Conservation (phyloP, 2,797 vertebrate species). For the Artibeus jamaicensis region DNA sequence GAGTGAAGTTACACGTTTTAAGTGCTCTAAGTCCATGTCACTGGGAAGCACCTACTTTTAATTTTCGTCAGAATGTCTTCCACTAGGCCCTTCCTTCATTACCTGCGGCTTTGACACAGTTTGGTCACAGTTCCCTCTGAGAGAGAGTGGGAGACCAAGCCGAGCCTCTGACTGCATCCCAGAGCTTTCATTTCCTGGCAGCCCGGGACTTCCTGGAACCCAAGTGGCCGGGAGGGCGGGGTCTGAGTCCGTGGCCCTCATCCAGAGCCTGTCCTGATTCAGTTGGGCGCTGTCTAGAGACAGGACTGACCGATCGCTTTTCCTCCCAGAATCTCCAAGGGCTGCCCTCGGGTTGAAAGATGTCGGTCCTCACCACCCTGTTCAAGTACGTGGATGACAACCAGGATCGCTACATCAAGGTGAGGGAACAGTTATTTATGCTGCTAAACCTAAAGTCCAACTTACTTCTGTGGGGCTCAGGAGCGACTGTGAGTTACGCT, state of each 20-base stretch:
- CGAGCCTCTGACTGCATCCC: not conserved
- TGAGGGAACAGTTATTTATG: conserved; percentile 71
- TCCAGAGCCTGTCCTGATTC: not conserved
- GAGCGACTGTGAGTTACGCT: not conserved
- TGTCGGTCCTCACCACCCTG: conserved; percentile 88
- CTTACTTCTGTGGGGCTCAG: not conserved
- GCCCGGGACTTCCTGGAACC: conserved; percentile 20
- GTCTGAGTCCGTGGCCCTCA: not conserved
- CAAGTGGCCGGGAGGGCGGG: not conserved
- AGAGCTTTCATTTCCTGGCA: not conserved
- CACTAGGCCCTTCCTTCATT: not conserved
- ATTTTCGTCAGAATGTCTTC: not conserved
- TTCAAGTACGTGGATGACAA: conserved; percentile 95
- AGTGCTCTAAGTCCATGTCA: not conserved
- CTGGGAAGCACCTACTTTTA: not conserved
- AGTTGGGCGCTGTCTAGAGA: not conserved
- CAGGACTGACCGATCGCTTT: not conserved
- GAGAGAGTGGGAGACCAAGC: not conserved
- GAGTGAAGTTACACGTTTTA: not conserved
- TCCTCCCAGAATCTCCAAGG: conserved; percentile 35
- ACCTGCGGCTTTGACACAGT: not conserved
- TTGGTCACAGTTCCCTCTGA: not conserved
- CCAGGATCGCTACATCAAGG: conserved; percentile 93
- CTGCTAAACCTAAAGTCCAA: not conserved
- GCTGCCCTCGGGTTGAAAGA: conserved; percentile 68